phyloP scores from a whole-genome alignment of 2,113 vertebrate genomes.

The Protobothrops flavoviridis region DNA sequence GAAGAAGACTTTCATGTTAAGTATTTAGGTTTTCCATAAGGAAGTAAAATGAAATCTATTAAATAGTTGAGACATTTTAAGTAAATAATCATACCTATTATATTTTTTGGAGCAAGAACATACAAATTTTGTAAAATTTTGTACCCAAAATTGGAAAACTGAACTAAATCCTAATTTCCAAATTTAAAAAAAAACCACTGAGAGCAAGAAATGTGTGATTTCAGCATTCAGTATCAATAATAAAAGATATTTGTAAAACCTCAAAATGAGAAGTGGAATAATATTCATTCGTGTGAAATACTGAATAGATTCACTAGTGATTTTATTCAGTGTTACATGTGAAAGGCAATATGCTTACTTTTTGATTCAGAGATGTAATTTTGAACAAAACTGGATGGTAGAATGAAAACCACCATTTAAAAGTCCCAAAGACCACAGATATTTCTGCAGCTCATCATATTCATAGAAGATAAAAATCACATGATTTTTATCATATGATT shows the following conservation, averaged over 20 bases:
- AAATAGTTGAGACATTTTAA: neutral
- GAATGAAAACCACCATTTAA: neutral
- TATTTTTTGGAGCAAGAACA: neutral
- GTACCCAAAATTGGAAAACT: neutral
- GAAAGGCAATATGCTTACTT: neutral
- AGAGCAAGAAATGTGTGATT: neutral
- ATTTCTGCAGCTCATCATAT: neutral
- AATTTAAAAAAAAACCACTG: neutral
- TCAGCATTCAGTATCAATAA: neutral
- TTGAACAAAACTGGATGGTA: neutral
- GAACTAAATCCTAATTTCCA: neutral
- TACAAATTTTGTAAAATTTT: neutral
- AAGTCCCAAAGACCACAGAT: neutral
- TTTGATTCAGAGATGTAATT: conserved; percentile 8
- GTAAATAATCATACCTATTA: neutral
- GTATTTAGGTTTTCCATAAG: neutral
- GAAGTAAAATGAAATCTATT: neutral
- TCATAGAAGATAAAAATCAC: neutral
- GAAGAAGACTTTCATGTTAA: neutral
- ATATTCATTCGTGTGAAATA: neutral
- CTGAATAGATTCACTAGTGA: neutral
- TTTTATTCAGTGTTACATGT: neutral
- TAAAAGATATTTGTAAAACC: neutral
- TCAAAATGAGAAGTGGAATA: neutral
- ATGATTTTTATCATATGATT: neutral